Conservation (phyloP, 1,140 invertebrate genomes). For the Aleiodes sp. region DNA sequence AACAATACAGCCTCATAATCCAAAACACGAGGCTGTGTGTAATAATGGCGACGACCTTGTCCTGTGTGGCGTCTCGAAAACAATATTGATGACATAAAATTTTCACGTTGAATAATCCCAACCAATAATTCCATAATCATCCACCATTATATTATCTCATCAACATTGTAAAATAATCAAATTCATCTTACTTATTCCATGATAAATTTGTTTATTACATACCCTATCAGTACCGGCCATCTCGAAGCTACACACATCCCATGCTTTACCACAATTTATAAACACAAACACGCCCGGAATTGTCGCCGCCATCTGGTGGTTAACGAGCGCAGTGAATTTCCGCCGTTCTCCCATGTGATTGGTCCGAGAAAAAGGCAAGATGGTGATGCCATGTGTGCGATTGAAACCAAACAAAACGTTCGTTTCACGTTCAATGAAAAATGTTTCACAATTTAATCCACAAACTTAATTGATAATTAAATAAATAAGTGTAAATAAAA, state of each 20-base stretch:
- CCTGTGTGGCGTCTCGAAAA: background rate
- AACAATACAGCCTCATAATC: background rate
- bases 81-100: conserved; percentile 13
- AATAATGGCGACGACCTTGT: conserved; percentile 11
- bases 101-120: no score
- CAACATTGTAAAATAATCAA: background rate
- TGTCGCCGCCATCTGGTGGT: background rate
- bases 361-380: no score
- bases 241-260: conserved; percentile 11
- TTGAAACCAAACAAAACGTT: no score
- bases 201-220: background rate
- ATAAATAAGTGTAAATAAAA: background rate
- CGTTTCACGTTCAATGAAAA: no score
- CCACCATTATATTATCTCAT: background rate
- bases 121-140: background rate
- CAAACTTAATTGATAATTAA: background rate
- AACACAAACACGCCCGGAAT: no score
- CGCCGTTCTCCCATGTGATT: no score
- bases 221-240: conserved; percentile 12
- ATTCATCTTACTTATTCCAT: background rate
- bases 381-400: no score
- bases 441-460: background rate
- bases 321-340: background rate
- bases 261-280: background rate
- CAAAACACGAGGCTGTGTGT: background rate